A percentile compares a stretch with the other conserved stretches of the same genome.
Conservation (phyloP, 2,113 vertebrate genomes). For the Rhizomys pruinosus region DNA sequence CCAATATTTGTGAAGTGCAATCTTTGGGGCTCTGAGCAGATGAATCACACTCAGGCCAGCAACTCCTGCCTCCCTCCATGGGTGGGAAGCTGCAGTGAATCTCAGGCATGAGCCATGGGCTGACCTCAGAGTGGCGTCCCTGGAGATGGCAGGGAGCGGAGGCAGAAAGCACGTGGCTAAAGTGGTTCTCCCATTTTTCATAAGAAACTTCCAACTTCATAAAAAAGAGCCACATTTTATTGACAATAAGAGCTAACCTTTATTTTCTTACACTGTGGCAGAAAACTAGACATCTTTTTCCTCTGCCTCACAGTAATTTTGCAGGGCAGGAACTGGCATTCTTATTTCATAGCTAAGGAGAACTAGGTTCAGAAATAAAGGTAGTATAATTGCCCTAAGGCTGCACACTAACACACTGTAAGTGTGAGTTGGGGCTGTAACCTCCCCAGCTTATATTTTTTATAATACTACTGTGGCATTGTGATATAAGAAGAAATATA, state of each 20-base stretch:
- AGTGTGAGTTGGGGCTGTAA: background rate
- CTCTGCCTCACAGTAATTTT: background rate
- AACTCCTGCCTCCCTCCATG: background rate
- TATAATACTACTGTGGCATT: background rate
- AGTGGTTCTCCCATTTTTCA: conserved; percentile 73
- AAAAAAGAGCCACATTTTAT: conserved; percentile 68
- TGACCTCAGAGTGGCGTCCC: conserved; percentile 24
- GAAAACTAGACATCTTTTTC: background rate
- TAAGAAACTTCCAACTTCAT: conserved; percentile 68
- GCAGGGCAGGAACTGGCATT: background rate
- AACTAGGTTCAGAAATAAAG: conserved; percentile 28
- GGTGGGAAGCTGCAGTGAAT: conserved; percentile 53
- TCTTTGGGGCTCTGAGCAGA: conserved; percentile 23
- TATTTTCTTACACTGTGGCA: conserved; percentile 51
- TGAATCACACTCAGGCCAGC: background rate
- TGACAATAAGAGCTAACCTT: conserved; percentile 65
- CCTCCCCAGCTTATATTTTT: conserved; percentile 11
- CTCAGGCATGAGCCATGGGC: background rate
- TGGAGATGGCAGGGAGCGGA: background rate
- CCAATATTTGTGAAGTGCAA: background rate
- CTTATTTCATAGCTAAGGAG: background rate
- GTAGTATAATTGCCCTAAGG: background rate
- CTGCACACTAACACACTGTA: background rate
- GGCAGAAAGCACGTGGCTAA: conserved; percentile 56
- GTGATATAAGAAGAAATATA: background rate